Base-by-base conservation (phyloP, 2,797 vertebrate genomes). In the Galaxias olidus region DNA sequence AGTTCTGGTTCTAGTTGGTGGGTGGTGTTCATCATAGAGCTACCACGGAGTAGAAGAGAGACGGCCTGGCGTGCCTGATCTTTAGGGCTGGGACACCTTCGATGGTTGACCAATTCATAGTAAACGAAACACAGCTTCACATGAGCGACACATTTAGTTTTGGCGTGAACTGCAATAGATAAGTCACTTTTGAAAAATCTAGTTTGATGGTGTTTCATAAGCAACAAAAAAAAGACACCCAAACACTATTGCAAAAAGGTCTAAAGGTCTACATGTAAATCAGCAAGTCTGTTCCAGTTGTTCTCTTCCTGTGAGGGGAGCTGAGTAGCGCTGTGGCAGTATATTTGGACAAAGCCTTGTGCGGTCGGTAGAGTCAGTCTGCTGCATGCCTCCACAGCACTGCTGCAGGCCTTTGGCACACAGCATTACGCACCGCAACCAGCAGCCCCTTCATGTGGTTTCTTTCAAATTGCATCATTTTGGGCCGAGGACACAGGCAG, bases 391-490 rank as follows among this genome's bases (percentile, higher is more conserved):
- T 17, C 13, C 43, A 30, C 30, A 30, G 6, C 43, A 6, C 9
- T 8, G 59, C 73, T 66, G 61, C 69, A 17, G 70, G 58, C 63
- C 63, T 59, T 64, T 68, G 48, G 59, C 68, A 30, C 68, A 30
- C 30, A 30, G 30, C 53, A 51, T 61, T 53, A 73, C 53, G 65
- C 61, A 49, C 64, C 51, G 68, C 55, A 18, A 51, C 47, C 50
- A 65, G 59, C 61, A 14, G 17, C 67, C 51, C 71, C 69, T 82
- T 83, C 77, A 79, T 83, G 76, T 80, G 77, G 79, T 81, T 87
- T 76, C 74, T 79, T 72, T 84, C 76, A 75, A 80, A 84, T 79
- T 85, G 85, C 81, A 80, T 84, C 82, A 87, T 85, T 30, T 82
- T 84, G 83, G 81, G 83, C 60, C 45, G 67, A 50, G 75, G 81